phyloP scores from a whole-genome alignment of 2,888 invertebrate genomes.

The Drosophila rellima region DNA sequence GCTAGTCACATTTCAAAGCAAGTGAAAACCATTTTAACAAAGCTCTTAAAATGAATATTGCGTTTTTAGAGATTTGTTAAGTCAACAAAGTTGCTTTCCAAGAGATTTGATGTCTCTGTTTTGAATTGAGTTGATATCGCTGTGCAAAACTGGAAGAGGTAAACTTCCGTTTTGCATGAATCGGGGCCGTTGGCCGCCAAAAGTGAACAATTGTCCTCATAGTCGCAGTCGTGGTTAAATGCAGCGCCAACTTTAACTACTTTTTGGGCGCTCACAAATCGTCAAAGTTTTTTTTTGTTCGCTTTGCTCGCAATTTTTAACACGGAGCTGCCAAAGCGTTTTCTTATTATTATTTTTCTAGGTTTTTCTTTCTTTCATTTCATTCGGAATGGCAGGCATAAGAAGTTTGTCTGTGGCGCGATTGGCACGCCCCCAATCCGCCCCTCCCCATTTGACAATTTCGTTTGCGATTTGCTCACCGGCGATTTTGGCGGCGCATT shows the following conservation, averaged over 20 bases:
- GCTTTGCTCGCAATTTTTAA: constrained; percentile 69
- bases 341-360: constrained; percentile 55
- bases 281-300: constrained; percentile 49
- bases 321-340: constrained; percentile 66
- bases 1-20: no score
- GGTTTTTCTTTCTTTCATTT: not conserved
- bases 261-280: constrained; percentile 70
- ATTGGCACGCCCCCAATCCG: constrained; percentile 40
- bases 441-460: constrained; percentile 47
- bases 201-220: constrained; percentile 62
- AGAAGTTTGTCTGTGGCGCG: constrained; percentile 51
- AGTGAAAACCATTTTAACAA: not conserved
- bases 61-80: not conserved
- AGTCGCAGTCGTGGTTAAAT: constrained; percentile 33
- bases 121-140: not conserved
- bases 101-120: not conserved
- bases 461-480: constrained; percentile 27
- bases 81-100: not conserved
- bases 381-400: constrained; percentile 16
- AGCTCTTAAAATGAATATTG: not conserved
- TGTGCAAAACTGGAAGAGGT: not conserved
- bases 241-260: constrained; percentile 67
- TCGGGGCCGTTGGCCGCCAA: constrained; percentile 54
- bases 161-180: constrained; percentile 3
- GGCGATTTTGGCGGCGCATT: constrained; percentile 40